Conservation (phyloP, 2,797 vertebrate genomes). For the Bradypodion ventrale region DNA sequence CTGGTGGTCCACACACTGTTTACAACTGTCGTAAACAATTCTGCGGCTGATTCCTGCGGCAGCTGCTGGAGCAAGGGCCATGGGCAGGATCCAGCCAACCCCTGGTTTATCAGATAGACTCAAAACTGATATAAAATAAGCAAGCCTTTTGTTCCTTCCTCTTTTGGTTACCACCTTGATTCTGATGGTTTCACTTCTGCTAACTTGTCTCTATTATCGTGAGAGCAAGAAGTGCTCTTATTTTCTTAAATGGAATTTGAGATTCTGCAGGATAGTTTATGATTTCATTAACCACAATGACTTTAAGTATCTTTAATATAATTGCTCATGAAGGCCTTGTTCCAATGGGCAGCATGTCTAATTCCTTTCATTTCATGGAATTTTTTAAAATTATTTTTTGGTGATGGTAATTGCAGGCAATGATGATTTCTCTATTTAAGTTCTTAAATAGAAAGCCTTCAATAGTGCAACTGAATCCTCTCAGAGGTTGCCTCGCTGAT, state of each 20-base stretch:
- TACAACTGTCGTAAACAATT: too few relatives aligned
- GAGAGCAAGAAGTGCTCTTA: neutral
- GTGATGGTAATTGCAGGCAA: conserved; percentile 43
- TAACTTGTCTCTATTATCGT: neutral
- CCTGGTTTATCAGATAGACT: too few relatives aligned
- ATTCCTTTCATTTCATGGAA: conserved; percentile 52
- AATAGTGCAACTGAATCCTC: too few relatives aligned
- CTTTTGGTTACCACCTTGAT: neutral
- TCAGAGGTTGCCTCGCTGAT: conserved; percentile 29
- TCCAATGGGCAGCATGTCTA: conserved; percentile 39
- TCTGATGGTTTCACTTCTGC: neutral
- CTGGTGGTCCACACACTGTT: too few relatives aligned
- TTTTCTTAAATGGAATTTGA: neutral
- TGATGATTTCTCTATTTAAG: conserved; percentile 45
- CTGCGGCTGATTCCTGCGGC: too few relatives aligned
- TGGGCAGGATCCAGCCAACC: too few relatives aligned
- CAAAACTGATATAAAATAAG: neutral
- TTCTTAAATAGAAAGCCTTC: conserved; percentile 59
- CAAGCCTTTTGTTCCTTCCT: neutral
- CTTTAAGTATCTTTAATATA: neutral
- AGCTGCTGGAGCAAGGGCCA: too few relatives aligned
- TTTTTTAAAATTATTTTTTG: neutral
- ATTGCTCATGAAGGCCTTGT: conserved; percentile 14
- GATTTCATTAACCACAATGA: neutral
- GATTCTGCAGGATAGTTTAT: conserved; percentile 18